phyloP scores from a whole-genome alignment of 2,797 vertebrate species.

The Petrocephalus sullivani region DNA sequence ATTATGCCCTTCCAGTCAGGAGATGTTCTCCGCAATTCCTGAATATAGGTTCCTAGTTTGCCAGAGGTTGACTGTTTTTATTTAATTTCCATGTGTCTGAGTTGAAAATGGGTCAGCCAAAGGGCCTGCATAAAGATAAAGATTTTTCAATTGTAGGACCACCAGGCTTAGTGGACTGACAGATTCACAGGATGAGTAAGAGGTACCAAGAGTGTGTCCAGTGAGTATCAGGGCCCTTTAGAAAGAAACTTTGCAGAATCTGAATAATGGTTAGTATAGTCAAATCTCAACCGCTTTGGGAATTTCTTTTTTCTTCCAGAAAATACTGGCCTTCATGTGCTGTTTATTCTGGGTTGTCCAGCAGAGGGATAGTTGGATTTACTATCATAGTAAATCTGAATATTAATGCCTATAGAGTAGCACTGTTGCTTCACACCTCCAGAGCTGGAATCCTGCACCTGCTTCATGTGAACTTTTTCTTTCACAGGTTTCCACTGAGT shows the following conservation, averaged over 20 bases:
- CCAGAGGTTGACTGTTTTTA: background rate
- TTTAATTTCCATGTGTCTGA: background rate
- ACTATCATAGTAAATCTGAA: background rate
- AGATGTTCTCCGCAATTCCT: background rate
- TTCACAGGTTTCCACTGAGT: background rate
- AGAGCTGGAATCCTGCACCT: background rate
- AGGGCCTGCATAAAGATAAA: background rate
- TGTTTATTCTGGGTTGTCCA: background rate
- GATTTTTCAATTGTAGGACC: background rate
- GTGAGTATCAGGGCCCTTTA: background rate
- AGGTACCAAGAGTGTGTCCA: background rate
- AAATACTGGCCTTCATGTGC: background rate
- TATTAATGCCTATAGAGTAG: background rate
- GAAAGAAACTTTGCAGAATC: background rate
- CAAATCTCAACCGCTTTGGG: background rate
- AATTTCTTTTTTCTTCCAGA: background rate
- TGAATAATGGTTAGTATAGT: background rate
- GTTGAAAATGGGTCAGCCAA: background rate
- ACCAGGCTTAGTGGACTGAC: background rate
- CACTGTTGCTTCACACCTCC: background rate
- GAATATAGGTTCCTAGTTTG: background rate
- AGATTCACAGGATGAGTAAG: background rate
- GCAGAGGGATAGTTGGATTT: background rate
- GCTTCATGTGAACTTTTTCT: background rate
- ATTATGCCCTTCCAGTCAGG: conserved; percentile 1